Evolutionary conservation across 2,888 invertebrate genomes (phyloP).

Genomic region (Tholera decimalis): DNA sequence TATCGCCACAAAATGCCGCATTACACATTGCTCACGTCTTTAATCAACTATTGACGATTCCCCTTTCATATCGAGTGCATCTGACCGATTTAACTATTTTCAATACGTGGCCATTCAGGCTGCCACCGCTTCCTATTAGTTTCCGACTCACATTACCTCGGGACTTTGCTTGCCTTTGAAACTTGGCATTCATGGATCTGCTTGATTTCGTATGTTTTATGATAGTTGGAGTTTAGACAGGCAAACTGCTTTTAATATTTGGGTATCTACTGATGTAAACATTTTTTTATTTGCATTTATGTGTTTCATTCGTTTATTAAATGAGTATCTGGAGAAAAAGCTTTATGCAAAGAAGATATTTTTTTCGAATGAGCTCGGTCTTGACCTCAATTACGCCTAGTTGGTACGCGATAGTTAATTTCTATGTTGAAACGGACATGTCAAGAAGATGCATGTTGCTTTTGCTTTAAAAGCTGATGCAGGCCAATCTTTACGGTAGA

Average conservation of each 20-base stretch:
- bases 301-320: no score
- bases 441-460: no score
- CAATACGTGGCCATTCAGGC: constrained; percentile 36
- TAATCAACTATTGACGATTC: constrained; percentile 24
- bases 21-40: constrained; percentile 14
- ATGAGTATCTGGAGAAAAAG: no score
- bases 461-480: no score
- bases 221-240: neutral
- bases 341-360: no score
- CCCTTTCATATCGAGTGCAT: constrained; percentile 31
- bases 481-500: no score
- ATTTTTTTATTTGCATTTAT: no score
- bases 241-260: neutral
- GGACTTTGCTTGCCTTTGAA: constrained; percentile 21
- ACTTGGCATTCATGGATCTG: constrained; percentile 23
- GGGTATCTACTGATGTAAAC: no score
- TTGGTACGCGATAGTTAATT: no score
- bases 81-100: constrained; percentile 44
- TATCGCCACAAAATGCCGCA: constrained; percentile 8
- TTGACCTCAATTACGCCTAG: no score
- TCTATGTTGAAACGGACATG: no score
- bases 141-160: constrained; percentile 27
- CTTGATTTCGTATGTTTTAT: neutral
- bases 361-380: no score
- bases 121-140: constrained; percentile 45